phyloP scores from a whole-genome alignment of 2,888 invertebrate genomes.

The Philopedon plagiatum region DNA sequence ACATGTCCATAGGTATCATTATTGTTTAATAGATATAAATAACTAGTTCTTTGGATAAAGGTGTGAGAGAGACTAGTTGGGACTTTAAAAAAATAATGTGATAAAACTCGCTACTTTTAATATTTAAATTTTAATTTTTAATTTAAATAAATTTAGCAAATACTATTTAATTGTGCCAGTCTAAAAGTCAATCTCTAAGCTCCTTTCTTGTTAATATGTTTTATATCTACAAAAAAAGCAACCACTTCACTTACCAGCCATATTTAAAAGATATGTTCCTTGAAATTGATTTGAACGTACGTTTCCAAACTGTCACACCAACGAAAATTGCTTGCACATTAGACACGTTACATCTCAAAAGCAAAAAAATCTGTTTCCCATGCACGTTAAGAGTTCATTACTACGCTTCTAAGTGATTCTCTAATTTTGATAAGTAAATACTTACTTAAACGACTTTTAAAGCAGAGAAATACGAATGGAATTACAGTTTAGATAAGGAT shows the following conservation, averaged over 20 bases:
- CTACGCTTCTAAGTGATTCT: not conserved
- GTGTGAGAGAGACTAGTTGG: too few relatives aligned
- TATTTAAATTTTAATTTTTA: too few relatives aligned
- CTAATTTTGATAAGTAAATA: constrained; percentile 1
- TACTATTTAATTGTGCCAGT: too few relatives aligned
- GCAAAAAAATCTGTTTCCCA: too few relatives aligned
- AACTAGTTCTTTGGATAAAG: too few relatives aligned
- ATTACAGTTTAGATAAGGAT: not conserved
- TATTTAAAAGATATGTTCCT: not conserved
- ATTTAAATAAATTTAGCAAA: too few relatives aligned
- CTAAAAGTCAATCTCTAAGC: too few relatives aligned
- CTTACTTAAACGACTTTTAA: constrained; percentile 3
- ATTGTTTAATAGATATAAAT: too few relatives aligned
- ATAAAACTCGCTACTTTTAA: too few relatives aligned
- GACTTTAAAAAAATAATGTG: too few relatives aligned
- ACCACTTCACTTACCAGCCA: not conserved
- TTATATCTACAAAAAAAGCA: not conserved
- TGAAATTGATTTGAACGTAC: not conserved
- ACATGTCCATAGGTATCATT: too few relatives aligned
- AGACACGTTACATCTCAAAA: not conserved
- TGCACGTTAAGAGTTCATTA: not conserved
- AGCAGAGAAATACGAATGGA: constrained; percentile 1
- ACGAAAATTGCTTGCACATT: not conserved
- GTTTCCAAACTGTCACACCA: not conserved
- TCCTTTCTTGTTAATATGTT: too few relatives aligned